phyloP scores from a whole-genome alignment of 2,888 invertebrate genomes.

The Acleris literana region DNA sequence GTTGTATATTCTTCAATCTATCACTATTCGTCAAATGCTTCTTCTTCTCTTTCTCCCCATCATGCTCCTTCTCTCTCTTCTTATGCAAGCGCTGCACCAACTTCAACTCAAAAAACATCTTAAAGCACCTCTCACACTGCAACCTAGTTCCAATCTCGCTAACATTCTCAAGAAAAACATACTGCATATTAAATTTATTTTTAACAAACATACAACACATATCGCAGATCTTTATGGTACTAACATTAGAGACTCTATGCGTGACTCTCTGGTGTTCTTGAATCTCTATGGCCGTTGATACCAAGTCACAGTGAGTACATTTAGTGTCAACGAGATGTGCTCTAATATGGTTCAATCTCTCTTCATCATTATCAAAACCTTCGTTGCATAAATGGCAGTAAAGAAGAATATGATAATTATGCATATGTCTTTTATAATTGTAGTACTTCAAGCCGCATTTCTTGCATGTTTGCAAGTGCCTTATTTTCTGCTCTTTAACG shows the following conservation, averaged over 20 bases:
- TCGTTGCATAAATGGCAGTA: slow-evolving; percentile 28
- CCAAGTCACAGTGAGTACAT: slow-evolving; percentile 35
- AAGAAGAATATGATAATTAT: slow-evolving; percentile 39
- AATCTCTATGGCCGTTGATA: slow-evolving; percentile 18
- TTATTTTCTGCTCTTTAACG: not conserved
- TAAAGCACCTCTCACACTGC: slow-evolving; percentile 46
- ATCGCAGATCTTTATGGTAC: slow-evolving; percentile 43
- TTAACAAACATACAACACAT: slow-evolving; percentile 50
- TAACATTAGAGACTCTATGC: not conserved
- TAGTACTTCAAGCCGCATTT: slow-evolving; percentile 39
- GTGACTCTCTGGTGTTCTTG: slow-evolving; percentile 14
- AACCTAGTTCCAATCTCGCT: slow-evolving; percentile 42
- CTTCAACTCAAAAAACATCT: slow-evolving; percentile 49
- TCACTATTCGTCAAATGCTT: slow-evolving; percentile 46
- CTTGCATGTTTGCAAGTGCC: slow-evolving; percentile 25
- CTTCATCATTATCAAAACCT: slow-evolving; percentile 21
- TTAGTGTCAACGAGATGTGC: slow-evolving; percentile 14
- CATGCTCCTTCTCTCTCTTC: not conserved
- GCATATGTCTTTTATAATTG: slow-evolving; percentile 26
- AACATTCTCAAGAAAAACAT: slow-evolving; percentile 40
- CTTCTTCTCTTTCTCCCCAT: slow-evolving; percentile 19
- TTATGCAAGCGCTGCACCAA: slow-evolving; percentile 39
- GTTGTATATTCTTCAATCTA: slow-evolving; percentile 50
- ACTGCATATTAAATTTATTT: slow-evolving; percentile 39
- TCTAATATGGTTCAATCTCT: slow-evolving; percentile 1